These are phyloP conservation scores for Phyllotreta cruciferae DNA, from an alignment of 2,888 invertebrate genomes.

Conservation along the genomic window DNA sequence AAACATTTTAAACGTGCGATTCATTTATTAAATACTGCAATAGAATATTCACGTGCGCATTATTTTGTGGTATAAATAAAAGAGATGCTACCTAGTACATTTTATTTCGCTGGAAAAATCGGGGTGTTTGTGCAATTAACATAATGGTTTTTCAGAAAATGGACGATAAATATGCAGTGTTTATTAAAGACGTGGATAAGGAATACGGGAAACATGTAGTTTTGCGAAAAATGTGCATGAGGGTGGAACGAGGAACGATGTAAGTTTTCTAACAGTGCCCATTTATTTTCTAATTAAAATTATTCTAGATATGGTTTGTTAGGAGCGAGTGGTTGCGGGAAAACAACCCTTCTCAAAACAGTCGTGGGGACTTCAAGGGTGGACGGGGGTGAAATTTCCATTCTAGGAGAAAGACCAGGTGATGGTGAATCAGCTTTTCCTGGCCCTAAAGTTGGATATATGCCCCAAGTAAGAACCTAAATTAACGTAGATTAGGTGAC, in stretches of 20 bases:
- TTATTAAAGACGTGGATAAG: conserved; percentile 73
- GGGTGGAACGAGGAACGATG: conserved; percentile 77
- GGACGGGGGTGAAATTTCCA: conserved; percentile 83
- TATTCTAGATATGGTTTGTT: conserved; percentile 81
- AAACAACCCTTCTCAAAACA: conserved; percentile 85
- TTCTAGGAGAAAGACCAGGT: conserved; percentile 83
- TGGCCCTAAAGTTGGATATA: conserved; percentile 81
- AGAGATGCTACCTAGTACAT: background rate
- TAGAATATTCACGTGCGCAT: no score
- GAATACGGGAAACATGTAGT: conserved; percentile 70
- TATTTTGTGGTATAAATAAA: no score
- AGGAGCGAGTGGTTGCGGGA: conserved; percentile 90
- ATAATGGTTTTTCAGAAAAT: conserved; percentile 34
- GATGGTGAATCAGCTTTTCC: conserved; percentile 83
- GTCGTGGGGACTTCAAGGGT: conserved; percentile 81
- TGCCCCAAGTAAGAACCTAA: conserved; percentile 47
- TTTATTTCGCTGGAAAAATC: no score
- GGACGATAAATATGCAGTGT: conserved; percentile 64
- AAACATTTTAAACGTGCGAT: no score
- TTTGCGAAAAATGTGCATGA: conserved; percentile 74
- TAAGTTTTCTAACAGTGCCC: no score
- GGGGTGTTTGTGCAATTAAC: background rate
- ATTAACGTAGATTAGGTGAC: no score
- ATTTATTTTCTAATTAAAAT: no score
- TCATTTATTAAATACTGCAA: no score